Evolutionary conservation across 2,113 vertebrate species (phyloP).

Genomic region (Prionailurus viverrinus): DNA sequence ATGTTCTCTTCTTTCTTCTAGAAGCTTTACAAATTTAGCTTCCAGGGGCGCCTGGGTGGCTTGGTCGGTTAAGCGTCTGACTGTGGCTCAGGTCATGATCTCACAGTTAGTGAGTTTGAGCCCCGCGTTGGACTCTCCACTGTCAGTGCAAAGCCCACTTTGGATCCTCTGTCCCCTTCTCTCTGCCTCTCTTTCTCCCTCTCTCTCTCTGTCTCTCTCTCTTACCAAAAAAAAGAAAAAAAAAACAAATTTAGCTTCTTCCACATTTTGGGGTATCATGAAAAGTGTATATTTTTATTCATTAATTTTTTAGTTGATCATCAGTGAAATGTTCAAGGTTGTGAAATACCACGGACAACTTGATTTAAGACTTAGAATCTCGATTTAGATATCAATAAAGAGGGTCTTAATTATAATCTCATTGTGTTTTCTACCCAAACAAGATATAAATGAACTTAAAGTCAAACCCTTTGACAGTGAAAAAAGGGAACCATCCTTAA

Average conservation of each 20-base stretch:
- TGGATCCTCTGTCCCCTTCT: no score
- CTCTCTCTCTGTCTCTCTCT: no score
- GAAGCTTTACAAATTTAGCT: not conserved
- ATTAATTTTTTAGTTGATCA: slow-evolving; percentile 42
- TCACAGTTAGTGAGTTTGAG: no score
- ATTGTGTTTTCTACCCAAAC: not conserved
- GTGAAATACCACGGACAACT: not conserved
- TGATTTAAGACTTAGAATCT: slow-evolving; percentile 29
- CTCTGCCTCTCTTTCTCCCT: no score
- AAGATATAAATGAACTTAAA: not conserved
- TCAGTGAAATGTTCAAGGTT: slow-evolving; percentile 1
- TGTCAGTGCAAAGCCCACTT: not conserved
- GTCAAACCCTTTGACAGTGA: not conserved
- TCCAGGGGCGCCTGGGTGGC: not conserved
- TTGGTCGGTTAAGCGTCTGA: no score
- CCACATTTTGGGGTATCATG: not conserved
- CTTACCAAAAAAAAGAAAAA: no score
- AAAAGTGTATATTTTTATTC: not conserved
- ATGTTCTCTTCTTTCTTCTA: slow-evolving; percentile 23
- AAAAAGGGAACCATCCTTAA: not conserved
- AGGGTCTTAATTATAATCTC: not conserved
- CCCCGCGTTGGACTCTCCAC: no score
- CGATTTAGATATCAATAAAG: not conserved
- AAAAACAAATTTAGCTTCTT: not conserved
- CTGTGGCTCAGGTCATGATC: no score